A percentile compares a stretch with the other conserved stretches of the same genome.
phyloP scores from a whole-genome alignment of 2,113 vertebrate genomes.

The Eidolon helvum region DNA sequence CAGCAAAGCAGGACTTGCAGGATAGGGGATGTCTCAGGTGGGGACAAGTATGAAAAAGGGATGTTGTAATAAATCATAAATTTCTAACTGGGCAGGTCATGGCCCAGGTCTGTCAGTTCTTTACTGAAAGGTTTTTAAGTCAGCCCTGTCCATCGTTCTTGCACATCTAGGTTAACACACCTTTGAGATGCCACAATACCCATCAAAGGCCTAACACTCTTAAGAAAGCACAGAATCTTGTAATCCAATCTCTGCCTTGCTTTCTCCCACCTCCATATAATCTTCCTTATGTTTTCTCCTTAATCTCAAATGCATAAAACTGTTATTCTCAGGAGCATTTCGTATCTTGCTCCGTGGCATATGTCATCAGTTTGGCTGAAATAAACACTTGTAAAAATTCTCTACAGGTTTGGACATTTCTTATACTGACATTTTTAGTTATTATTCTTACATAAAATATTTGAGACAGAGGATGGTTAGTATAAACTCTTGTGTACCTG shows the following conservation, averaged over 20 bases:
- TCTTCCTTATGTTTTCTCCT: neutral
- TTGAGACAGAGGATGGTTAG: neutral
- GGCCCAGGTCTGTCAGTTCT: neutral
- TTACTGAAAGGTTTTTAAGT: neutral
- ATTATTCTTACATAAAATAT: neutral
- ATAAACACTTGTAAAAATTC: neutral
- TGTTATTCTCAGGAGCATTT: neutral
- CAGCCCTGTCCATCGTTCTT: neutral
- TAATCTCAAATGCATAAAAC: neutral
- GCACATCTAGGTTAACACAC: too few species aligned
- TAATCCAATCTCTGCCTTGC: neutral
- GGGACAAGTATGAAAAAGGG: neutral
- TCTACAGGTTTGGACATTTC: neutral
- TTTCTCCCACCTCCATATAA: neutral
- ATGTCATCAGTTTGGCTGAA: neutral
- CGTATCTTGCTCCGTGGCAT: neutral
- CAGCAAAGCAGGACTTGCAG: neutral
- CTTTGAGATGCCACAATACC: neutral
- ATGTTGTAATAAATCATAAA: neutral
- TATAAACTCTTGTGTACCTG: neutral
- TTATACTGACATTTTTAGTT: neutral
- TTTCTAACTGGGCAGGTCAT: neutral
- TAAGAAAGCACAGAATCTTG: neutral
- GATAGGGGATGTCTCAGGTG: accelerated
- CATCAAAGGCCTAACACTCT: too few species aligned